Conservation (phyloP, 2,113 vertebrate species). For the Chamaea fasciata region DNA sequence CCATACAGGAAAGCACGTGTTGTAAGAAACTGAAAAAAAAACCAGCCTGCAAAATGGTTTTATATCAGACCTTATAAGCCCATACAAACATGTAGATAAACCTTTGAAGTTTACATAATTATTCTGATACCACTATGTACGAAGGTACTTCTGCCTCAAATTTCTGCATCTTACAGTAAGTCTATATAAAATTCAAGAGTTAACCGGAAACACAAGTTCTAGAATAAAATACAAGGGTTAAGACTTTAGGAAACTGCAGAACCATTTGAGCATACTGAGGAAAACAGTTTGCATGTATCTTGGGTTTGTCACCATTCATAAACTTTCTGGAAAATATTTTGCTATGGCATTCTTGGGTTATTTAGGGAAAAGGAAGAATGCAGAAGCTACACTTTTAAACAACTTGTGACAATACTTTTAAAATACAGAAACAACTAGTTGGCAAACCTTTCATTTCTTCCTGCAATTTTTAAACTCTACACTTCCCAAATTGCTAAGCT, state of each 20-base stretch:
- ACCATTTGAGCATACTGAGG: background rate
- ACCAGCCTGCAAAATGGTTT: background rate
- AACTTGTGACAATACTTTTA: background rate
- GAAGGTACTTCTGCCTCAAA: background rate
- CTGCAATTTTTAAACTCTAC: background rate
- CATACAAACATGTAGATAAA: background rate
- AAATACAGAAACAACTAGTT: background rate
- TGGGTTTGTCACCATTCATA: background rate
- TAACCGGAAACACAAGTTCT: background rate
- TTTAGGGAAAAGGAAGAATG: background rate
- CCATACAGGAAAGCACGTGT: background rate
- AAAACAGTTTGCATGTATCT: background rate
- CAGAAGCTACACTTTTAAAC: background rate
- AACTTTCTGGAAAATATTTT: background rate
- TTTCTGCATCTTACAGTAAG: background rate
- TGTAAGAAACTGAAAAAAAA: background rate
- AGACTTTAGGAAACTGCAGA: background rate
- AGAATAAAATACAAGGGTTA: background rate
- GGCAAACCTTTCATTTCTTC: background rate
- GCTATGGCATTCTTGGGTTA: background rate
- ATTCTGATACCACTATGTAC: background rate
- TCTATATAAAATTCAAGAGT: background rate
- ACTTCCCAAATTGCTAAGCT: background rate
- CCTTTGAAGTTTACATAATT: background rate
- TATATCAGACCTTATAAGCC: background rate